phyloP scores from a whole-genome alignment of 2,888 invertebrate species.

The Acrocyrtus sp. region DNA sequence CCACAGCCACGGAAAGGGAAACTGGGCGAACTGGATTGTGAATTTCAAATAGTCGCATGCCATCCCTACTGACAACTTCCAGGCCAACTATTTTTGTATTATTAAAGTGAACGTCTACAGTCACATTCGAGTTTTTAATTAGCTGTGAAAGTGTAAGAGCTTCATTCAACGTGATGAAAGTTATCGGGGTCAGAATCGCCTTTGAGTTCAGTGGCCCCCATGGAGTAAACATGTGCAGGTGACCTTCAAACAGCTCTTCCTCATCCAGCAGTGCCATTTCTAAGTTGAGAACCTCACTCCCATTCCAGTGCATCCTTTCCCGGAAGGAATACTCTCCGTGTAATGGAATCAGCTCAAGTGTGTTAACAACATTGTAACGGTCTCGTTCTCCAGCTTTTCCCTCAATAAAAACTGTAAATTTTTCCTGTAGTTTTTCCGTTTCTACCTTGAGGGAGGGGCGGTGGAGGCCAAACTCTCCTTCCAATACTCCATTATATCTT shows the following conservation, averaged over 20 bases:
- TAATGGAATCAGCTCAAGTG: conserved; percentile 26
- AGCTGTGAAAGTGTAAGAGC: conserved; percentile 28
- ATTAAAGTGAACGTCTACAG: conserved; percentile 46
- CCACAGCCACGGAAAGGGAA: conserved; percentile 59
- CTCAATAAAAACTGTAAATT: conserved; percentile 33
- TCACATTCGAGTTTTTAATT: conserved; percentile 48
- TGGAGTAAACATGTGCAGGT: conserved; percentile 46
- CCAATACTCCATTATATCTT: conserved; percentile 58
- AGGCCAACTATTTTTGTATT: conserved; percentile 54
- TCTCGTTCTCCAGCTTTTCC: conserved; percentile 39
- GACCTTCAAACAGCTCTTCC: conserved; percentile 40
- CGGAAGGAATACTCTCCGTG: conserved; percentile 30
- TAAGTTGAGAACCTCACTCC: conserved; percentile 19
- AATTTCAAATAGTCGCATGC: conserved; percentile 58
- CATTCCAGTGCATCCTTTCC: conserved; percentile 28
- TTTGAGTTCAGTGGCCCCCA: conserved; percentile 53
- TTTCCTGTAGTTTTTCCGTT: conserved; percentile 25
- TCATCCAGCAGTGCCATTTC: conserved; percentile 15
- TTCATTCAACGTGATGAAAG: conserved; percentile 27
- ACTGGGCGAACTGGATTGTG: conserved; percentile 64
- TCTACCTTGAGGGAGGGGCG: conserved; percentile 48
- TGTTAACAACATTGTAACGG: conserved; percentile 23
- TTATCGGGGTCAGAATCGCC: conserved; percentile 43
- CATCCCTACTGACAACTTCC: conserved; percentile 56
- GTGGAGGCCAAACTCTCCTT: conserved; percentile 54